phyloP scores from a whole-genome alignment of 1,140 invertebrate genomes.

The Pseudomyrmex gracilis region DNA sequence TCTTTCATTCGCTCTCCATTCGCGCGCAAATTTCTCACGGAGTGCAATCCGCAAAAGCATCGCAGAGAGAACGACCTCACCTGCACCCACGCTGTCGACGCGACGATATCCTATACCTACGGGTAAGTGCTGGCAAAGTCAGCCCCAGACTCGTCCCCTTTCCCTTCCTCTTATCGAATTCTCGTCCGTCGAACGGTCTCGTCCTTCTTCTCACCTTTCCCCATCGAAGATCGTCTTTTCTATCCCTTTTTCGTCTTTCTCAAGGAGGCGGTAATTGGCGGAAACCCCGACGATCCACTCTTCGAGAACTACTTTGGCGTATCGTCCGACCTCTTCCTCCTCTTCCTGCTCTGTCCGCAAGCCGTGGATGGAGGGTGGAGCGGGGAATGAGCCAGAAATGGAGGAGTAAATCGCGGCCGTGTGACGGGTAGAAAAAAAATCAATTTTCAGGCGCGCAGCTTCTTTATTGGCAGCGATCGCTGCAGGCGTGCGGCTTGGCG shows the following conservation, averaged over 20 bases:
- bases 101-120: constrained; percentile 57
- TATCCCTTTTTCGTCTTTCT: constrained; percentile 12
- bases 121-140: no score
- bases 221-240: constrained; percentile 7
- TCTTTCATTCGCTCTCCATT: not conserved
- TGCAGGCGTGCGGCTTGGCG: not conserved
- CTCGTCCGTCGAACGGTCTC: not conserved
- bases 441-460: constrained; percentile 56
- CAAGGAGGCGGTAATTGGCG: constrained; percentile 64
- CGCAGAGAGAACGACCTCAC: constrained; percentile 27
- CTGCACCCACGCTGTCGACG: constrained; percentile 52
- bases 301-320: constrained; percentile 67
- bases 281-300: constrained; percentile 59
- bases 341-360: constrained; percentile 9
- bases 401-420: no score
- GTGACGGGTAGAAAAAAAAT: constrained; percentile 54
- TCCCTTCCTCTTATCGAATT: not conserved
- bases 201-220: not conserved
- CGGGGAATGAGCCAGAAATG: not conserved
- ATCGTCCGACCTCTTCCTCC: constrained; percentile 18
- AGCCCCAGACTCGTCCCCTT: not conserved
- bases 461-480: constrained; percentile 31
- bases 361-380: not conserved
- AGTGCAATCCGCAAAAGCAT: constrained; percentile 17
- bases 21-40: constrained; percentile 1